These are phyloP conservation scores for Catharus ustulatus DNA, from an alignment of 2,797 vertebrate species.

Conservation along the genomic window DNA sequence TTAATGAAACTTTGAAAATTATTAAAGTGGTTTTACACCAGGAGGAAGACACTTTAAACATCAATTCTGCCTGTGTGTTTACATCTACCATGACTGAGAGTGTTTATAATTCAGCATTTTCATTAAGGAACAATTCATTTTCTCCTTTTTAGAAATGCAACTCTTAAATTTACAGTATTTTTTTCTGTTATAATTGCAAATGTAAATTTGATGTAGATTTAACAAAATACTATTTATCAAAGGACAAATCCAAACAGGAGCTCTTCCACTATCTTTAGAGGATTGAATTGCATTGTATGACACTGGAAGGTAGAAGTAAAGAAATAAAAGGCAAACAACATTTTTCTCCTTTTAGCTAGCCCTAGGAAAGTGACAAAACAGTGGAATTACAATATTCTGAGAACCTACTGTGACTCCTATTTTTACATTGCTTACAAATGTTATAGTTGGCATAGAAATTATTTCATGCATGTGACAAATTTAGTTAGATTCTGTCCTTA, in stretches of 20 bases:
- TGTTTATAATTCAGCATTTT: constrained; percentile 2
- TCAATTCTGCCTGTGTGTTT: not conserved
- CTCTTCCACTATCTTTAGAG: not conserved
- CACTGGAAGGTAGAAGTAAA: not conserved
- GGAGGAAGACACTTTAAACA: constrained; percentile 6
- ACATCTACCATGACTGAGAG: not conserved
- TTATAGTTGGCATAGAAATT: not conserved
- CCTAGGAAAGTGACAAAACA: not conserved
- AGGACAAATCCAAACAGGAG: not conserved
- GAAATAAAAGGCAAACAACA: not conserved
- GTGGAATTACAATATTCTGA: not conserved
- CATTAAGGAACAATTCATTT: not conserved
- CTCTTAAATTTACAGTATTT: not conserved
- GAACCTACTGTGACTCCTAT: not conserved
- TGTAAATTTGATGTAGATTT: not conserved
- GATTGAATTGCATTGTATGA: not conserved
- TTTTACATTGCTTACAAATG: not conserved
- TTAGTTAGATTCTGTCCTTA: not conserved
- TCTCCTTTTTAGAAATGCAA: not conserved
- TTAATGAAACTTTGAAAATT: not conserved
- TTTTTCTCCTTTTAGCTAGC: not conserved
- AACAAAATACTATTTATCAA: not conserved
- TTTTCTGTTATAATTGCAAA: not conserved
- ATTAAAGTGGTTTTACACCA: constrained; percentile 38
- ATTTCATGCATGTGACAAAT: not conserved